These are phyloP conservation scores for Alosa sapidissima DNA, from an alignment of 2,797 vertebrate genomes.

Conservation along the genomic window DNA sequence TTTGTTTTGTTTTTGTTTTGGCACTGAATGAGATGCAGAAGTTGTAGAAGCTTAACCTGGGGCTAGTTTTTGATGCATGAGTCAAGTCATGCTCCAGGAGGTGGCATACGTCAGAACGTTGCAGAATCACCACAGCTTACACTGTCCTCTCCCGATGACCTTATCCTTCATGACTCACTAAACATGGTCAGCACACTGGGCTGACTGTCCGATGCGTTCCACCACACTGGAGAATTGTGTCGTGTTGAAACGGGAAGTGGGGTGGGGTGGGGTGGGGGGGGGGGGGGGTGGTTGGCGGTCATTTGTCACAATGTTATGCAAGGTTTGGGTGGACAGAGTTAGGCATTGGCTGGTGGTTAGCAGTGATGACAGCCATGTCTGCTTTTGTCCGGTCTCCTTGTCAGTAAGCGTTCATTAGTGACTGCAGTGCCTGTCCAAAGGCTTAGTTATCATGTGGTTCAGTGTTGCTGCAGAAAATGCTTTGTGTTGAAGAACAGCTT, in stretches of 20 bases:
- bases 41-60: neutral
- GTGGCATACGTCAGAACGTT: neutral
- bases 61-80: neutral
- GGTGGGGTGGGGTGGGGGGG: neutral
- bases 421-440: neutral
- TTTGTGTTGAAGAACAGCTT: neutral
- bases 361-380: neutral
- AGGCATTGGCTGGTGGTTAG: neutral
- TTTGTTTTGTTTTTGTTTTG: neutral
- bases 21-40: neutral
- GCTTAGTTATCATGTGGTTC: neutral
- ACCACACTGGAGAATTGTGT: neutral
- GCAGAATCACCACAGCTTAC: neutral
- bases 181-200: neutral
- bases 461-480: neutral
- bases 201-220: neutral
- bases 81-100: neutral
- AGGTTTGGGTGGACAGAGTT: neutral
- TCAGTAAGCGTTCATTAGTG: neutral
- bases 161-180: neutral
- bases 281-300: neutral
- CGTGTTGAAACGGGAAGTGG: neutral
- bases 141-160: neutral
- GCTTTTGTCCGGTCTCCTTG: neutral
- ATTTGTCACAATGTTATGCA: neutral